Evolutionary conservation across 2,888 invertebrate species (phyloP), one percentile per base, ranked within the genome.

Genomic region (Listrodromus nycthemerus): DNA sequence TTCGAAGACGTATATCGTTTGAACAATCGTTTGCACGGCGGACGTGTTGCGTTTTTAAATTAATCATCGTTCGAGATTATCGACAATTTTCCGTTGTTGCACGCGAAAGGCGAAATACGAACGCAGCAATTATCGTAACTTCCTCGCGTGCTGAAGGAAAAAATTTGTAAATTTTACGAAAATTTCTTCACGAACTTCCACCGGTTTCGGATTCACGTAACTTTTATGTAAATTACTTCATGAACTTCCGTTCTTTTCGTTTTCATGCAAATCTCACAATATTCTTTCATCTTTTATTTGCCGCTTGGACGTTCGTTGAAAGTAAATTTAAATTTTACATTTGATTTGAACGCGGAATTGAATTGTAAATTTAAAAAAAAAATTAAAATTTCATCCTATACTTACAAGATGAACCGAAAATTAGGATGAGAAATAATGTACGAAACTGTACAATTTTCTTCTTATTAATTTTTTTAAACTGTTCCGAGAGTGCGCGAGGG

Each of bases 141-240:
- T 45, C 71, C 19, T 61, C 71, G 61, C 66, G 81, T 76, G 75
- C 69, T 76, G 63, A 76, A 50, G 2, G 48, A 69, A 67, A 63
- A 67, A 73, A 33, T 33, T 37, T 37, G 69, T 45, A 75, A 37
- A 48, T 70, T 24, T 13, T 27, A 21, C 45, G 16, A 48, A 50
- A 21, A 50, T 24, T 45, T 13, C 41, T 16, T 45, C 41, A 45
- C 41, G 41, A 45, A 45, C 41, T 45, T 45, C 41, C 41, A 16
- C 41, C 1, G 4, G 13, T 45, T 45, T 10, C 16, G 41, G 2
- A 16, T 16, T 45, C 41, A 16, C 5, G 69, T 45, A 75, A 48
- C 37, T 70, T 24, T n/a, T n/a, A 21, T 27, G 13, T 24, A 45
- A 19, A 48, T 21, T 5, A 7, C 37, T 37, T 37, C 2, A 37